Evolutionary conservation across 2,113 vertebrate genomes (phyloP), one percentile per base, ranked within the genome.

Genomic region (Phyllostomus discolor): DNA sequence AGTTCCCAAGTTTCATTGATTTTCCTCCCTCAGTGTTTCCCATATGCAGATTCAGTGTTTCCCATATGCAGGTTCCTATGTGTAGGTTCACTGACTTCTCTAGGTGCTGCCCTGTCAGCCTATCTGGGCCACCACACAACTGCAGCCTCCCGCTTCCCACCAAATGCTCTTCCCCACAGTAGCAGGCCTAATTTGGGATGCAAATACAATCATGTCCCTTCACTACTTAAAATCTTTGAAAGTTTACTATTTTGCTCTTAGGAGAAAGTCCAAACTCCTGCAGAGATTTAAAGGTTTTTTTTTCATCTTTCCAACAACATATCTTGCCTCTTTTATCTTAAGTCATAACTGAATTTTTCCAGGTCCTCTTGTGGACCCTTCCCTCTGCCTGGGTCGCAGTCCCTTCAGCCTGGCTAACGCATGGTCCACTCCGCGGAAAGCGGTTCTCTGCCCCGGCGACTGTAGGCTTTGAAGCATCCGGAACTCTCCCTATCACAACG

Each of bases 1-100:
- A 28, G 1, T 92, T 10, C 43, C 48, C 28, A 46, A 16, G 20
- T 85, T 19, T 33, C 54, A 33, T 2, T 78, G 4, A 64, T 3
- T 94, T 33, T 69, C 73, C 7, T 59, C 64, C 33, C 20, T 67
- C 35, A 90, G 12, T 87, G 28, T 81, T 43, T 69, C 9, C 19
- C 22, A 9, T 43, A 9, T 43, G 43, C 43, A 43, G 43, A 43
- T 43, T 43, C 43, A 43, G 43, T 43, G 43, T 43, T 43, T 43
- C 43, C 43, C 43, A 43, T 43, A 43, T 9, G 43, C 43, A 43
- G 43, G 43, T 6, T 43, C 43, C 43, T 43, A 43, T 43, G 43
- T 43, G 43, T 6, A 38, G 8, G 12, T 50, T 87, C 24, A 57
- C 17, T 33, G 3, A 0, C 1, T 3, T 38, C 1, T 46, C 15